Conservation (phyloP, 2,113 vertebrate genomes). For the Marcusenius ussheri region DNA sequence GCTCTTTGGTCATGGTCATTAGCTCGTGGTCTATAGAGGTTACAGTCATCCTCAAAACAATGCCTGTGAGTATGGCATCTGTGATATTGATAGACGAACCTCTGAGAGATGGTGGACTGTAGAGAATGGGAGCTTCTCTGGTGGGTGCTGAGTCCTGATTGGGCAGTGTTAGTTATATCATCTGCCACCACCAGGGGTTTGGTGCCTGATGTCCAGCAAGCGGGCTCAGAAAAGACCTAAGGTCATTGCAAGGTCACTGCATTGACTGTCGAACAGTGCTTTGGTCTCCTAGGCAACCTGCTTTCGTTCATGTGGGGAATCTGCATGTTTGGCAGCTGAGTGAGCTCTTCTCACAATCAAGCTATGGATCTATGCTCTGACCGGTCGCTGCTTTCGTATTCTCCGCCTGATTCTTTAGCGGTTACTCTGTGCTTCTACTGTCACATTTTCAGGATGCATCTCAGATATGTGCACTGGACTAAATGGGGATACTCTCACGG, state of each 20-base stretch:
- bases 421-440: background rate
- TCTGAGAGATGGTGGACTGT: background rate
- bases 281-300: background rate
- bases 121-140: background rate
- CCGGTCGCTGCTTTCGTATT: background rate
- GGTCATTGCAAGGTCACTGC: background rate
- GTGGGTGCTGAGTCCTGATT: background rate
- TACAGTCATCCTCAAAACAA: background rate
- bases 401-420: background rate
- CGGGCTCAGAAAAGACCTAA: background rate
- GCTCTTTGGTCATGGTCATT: background rate
- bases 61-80: background rate
- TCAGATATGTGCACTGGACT: background rate
- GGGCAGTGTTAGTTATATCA: background rate
- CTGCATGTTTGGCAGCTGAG: background rate
- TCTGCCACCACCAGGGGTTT: background rate
- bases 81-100: background rate
- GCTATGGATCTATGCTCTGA: background rate
- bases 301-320: background rate
- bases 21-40: background rate
- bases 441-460: background rate
- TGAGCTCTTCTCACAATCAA: background rate
- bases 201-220: background rate
- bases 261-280: background rate
- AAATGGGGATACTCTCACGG: background rate